Evolutionary conservation across 53 echinoderm and acorn worm species (phyloP).

Genomic region (Patiria pectinifera): DNA sequence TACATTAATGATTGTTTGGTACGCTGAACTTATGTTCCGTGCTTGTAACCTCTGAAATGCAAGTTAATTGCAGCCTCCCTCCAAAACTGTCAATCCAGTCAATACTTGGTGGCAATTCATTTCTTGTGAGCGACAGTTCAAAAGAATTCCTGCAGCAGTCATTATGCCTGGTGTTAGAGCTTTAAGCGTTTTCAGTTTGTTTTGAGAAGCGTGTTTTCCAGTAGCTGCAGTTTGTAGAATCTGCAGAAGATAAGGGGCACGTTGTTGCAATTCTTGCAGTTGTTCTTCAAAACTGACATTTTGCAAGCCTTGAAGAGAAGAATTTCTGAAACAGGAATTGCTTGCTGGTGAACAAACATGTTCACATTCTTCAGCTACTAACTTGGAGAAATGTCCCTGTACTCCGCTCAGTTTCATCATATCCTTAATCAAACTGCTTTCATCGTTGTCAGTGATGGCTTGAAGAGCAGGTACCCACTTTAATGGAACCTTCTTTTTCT

Average conservation of each 20-base stretch:
- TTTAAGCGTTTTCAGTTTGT: constrained; percentile 33
- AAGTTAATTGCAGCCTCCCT: constrained; percentile 38
- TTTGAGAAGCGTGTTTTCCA: neutral
- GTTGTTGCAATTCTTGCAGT: neutral
- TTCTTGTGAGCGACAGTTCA: constrained; percentile 55
- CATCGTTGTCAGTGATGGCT: neutral
- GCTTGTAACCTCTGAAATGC: constrained; percentile 44
- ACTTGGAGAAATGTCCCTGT: neutral
- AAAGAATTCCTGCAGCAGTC: constrained; percentile 61
- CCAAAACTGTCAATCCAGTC: constrained; percentile 51
- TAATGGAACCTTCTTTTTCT: neutral
- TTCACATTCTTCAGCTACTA: neutral
- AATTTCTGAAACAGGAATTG: neutral
- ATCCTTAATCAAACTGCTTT: neutral
- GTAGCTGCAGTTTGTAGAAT: constrained; percentile 33
- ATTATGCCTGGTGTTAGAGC: constrained; percentile 28
- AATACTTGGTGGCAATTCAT: constrained; percentile 69
- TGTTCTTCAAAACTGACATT: neutral
- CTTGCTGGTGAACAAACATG: constrained; percentile 10
- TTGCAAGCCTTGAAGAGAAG: neutral
- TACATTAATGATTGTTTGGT: constrained; percentile 44
- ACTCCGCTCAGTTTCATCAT: neutral
- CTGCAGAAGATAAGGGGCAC: neutral
- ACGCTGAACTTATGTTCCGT: constrained; percentile 48
- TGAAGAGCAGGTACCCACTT: neutral